Evolutionary conservation across 2,113 vertebrate genomes (phyloP).

Genomic region (Corapipo altera): DNA sequence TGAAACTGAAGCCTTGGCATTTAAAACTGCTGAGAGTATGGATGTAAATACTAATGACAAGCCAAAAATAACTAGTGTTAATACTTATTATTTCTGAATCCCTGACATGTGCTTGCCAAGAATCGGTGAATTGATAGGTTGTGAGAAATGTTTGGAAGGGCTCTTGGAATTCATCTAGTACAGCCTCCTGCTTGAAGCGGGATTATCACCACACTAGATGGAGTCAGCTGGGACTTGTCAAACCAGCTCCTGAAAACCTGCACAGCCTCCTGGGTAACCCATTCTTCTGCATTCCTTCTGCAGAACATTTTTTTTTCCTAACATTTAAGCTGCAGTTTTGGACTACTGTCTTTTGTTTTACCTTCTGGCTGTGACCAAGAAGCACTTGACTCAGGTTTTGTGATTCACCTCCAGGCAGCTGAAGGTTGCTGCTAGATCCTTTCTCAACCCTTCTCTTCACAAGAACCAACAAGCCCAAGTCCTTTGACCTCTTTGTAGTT

Average conservation of each 20-base stretch:
- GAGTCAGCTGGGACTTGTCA: not conserved
- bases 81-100: constrained; percentile 39
- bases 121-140: not conserved
- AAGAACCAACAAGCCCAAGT: not conserved
- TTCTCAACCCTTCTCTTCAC: not conserved
- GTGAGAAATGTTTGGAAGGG: not conserved
- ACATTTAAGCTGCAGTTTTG: not conserved
- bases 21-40: not conserved
- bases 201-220: not conserved
- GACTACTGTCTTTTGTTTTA: not conserved
- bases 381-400: not conserved
- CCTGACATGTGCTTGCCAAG: not conserved
- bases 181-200: not conserved
- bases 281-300: not conserved
- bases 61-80: constrained; percentile 26
- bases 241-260: not conserved
- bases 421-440: not conserved
- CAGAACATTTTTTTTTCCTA: not conserved
- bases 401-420: not conserved
- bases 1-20: constrained; percentile 7
- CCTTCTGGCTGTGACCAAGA: not conserved
- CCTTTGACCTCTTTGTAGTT: not conserved
- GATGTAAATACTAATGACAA: constrained; percentile 36
- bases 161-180: not conserved
- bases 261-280: not conserved